Percentiles rank a stretch among this genome's conserved stretches.
phyloP scores from a whole-genome alignment of 1,140 invertebrate genomes.

The Drosophila burlai region DNA sequence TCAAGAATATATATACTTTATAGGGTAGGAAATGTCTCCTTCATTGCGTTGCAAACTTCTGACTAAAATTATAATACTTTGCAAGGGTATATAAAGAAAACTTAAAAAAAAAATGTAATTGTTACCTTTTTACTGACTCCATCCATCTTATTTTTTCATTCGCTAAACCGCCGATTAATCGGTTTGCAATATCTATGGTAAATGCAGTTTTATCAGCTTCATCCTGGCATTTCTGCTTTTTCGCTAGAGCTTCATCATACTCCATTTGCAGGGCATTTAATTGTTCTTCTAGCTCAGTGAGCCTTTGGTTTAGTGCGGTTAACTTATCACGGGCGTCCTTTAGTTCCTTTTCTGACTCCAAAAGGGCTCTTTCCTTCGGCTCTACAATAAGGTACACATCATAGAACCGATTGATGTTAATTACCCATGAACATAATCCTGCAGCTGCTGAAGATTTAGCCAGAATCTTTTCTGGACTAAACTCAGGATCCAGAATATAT shows the following conservation, averaged over 20 bases:
- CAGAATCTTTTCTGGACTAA: constrained; percentile 93
- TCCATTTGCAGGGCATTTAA: constrained; percentile 91
- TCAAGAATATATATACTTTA: too few relatives aligned
- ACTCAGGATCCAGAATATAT: constrained; percentile 89
- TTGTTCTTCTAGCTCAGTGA: constrained; percentile 92
- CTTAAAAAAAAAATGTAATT: too few relatives aligned
- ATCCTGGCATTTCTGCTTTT: constrained; percentile 94
- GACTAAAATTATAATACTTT: too few relatives aligned
- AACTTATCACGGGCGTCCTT: constrained; percentile 92
- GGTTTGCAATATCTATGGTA: constrained; percentile 96
- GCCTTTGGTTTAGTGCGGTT: constrained; percentile 86
- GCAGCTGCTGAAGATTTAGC: constrained; percentile 95
- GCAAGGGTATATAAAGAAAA: too few relatives aligned
- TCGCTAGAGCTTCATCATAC: constrained; percentile 92
- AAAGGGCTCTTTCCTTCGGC: constrained; percentile 92
- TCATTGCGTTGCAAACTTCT: too few relatives aligned
- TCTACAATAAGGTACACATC: constrained; percentile 97
- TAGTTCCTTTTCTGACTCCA: constrained; percentile 93
- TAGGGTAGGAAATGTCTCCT: too few relatives aligned
- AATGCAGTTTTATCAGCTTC: constrained; percentile 93
- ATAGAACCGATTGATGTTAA: constrained; percentile 96
- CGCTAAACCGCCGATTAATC: constrained; percentile 95
- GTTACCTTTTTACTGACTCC: constrained; percentile 83
- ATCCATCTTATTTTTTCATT: constrained; percentile 94
- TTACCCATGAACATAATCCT: constrained; percentile 96